Evolutionary conservation across 2,888 invertebrate genomes (phyloP), one percentile per base, ranked within the genome.

Genomic region (Pheosia tremula): DNA sequence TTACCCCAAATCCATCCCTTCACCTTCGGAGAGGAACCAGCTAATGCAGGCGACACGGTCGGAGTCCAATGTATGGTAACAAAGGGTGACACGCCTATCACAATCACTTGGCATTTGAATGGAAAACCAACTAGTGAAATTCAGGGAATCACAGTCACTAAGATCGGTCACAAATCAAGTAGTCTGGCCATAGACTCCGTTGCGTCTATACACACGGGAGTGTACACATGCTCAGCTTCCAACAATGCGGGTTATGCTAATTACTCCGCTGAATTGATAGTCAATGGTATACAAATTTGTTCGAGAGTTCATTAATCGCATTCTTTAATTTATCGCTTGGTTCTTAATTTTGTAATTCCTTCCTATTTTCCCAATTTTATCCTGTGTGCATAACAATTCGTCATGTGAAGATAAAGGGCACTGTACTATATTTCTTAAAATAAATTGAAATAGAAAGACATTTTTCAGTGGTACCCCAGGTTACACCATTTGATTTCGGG

Each of bases 41-140:
- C 97, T 56, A 96, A 97, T 81, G 96, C 96, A 63, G 97, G 97
- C 5, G 97, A 97, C 69, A 95, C 96, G 69, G 96, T 96, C 50
- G 96, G 96, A 62, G 94, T 96, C 4, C 95, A 95, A 70, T 97
- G 97, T 85, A 95, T 96, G 90, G 96, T 97, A 52, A 95, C 95
- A 57, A 97, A 97, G 87, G 97, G 98, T 55, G 98, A 98, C 84
- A 93, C 95, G 58, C 98, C 97, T 7, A 92, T 98, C 47, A 95
- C 95, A 79, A 96, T 98, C 60, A 95, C 95, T 59, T 97, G 97
- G 97, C 94, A 94, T 41, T 95, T 97, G 69, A 96, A 97, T 87
- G 95, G 95, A 73, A 94, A 89, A 82, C 94, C 91, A 75, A 95
- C 94, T 74, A 94, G 79, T 61, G 91, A 85, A 72, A 93, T 90